Evolutionary conservation across 2,888 invertebrate species (phyloP).

Genomic region (Chydorus sphaericus): DNA sequence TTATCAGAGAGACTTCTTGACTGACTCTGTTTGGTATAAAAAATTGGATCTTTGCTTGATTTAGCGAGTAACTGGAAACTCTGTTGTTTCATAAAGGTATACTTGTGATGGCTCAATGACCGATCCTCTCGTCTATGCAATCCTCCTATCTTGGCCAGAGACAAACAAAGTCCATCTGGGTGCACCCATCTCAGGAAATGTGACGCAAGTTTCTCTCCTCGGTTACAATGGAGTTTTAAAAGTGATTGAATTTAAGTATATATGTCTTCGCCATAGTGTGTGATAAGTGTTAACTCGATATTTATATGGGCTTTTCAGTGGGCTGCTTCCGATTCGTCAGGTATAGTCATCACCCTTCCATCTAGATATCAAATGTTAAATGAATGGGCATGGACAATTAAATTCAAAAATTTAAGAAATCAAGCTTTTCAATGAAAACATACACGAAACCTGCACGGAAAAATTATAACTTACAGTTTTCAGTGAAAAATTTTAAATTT

Average conservation of each 20-base stretch:
- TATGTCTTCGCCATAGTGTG: slow-evolving; percentile 17
- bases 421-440: too few relatives aligned
- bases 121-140: slow-evolving; percentile 42
- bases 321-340: slow-evolving; percentile 21
- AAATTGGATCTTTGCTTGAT: slow-evolving; percentile 21
- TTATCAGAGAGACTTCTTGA: slow-evolving; percentile 64
- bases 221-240: slow-evolving; percentile 32
- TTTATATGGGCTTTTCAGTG: slow-evolving; percentile 34
- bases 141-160: slow-evolving; percentile 52
- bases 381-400: slow-evolving; percentile 26
- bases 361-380: slow-evolving; percentile 23
- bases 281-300: slow-evolving; percentile 3
- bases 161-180: slow-evolving; percentile 38
- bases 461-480: too few relatives aligned
- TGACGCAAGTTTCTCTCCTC: slow-evolving; percentile 34
- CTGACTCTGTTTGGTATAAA: slow-evolving; percentile 50
- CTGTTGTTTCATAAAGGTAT: too few relatives aligned
- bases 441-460: too few relatives aligned
- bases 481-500: too few relatives aligned
- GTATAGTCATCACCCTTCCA: slow-evolving; percentile 24
- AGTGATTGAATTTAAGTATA: slow-evolving; percentile 20
- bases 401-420: slow-evolving; percentile 20
- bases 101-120: slow-evolving; percentile 25
- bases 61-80: slow-evolving; percentile 23
- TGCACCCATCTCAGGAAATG: slow-evolving; percentile 27